Evolutionary conservation across 2,113 vertebrate species (phyloP).

Genomic region (Lepus europaeus): DNA sequence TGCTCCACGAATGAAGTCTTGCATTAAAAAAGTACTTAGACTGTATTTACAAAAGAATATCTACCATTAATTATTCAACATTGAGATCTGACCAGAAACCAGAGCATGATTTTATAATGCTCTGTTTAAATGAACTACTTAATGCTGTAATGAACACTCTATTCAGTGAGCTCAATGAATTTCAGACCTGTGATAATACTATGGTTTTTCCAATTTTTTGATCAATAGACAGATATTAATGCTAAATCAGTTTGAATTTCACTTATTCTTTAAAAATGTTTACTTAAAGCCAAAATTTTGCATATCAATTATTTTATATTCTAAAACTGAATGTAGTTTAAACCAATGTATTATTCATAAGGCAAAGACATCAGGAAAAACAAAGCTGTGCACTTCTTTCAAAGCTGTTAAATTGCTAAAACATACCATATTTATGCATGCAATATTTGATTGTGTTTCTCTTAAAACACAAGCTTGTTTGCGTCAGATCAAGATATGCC

Average conservation of each 20-base stretch:
- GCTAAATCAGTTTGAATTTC: constrained; percentile 74
- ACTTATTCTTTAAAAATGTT: constrained; percentile 82
- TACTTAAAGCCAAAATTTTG: constrained; percentile 86
- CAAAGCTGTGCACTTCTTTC: constrained; percentile 87
- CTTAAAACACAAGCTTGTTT: constrained; percentile 87
- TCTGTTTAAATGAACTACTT: constrained; percentile 84
- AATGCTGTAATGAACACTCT: constrained; percentile 75
- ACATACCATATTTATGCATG: constrained; percentile 88
- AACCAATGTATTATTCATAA: constrained; percentile 88
- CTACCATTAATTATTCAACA: constrained; percentile 75
- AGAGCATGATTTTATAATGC: constrained; percentile 77
- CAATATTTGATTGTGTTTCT: constrained; percentile 87
- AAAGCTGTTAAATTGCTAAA: constrained; percentile 87
- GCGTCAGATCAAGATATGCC: constrained; percentile 88
- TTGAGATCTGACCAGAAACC: constrained; percentile 82
- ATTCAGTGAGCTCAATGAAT: constrained; percentile 60
- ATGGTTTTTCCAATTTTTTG: constrained; percentile 74
- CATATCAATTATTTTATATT: constrained; percentile 85
- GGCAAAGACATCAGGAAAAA: constrained; percentile 86
- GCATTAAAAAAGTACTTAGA: constrained; percentile 73
- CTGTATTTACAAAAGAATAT: constrained; percentile 74
- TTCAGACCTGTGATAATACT: constrained; percentile 75
- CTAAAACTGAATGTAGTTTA: constrained; percentile 84
- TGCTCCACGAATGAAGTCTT: constrained; percentile 65
- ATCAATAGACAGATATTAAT: constrained; percentile 81